These are phyloP conservation scores for Drosophila glabriapex DNA, from an alignment of 2,888 invertebrate species.

Conservation along the genomic window DNA sequence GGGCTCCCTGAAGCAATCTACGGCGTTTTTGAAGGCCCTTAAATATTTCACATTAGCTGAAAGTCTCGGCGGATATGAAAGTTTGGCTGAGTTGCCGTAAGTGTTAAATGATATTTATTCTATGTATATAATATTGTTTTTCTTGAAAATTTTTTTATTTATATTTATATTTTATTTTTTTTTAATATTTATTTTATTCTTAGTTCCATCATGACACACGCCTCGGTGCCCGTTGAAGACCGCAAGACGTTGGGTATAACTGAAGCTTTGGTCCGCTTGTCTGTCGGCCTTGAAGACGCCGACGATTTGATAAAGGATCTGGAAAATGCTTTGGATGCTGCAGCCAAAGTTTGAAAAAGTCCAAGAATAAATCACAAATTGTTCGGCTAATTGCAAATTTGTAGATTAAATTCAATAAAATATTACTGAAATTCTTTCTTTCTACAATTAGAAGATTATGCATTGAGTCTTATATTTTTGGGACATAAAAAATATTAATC, in stretches of 20 bases:
- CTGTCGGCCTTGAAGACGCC: conserved; percentile 95
- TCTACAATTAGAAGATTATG: not conserved
- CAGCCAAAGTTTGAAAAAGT: conserved; percentile 64
- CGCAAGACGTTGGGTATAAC: conserved; percentile 91
- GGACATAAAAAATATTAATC: not conserved
- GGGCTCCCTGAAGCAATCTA: conserved; percentile 90
- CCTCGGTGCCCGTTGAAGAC: conserved; percentile 92
- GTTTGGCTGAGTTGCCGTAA: conserved; percentile 97
- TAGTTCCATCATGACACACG: conserved; percentile 97
- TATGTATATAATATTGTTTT: not conserved
- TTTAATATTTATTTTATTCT: conserved; percentile 67
- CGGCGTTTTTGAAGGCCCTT: conserved; percentile 90
- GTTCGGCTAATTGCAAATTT: not conserved
- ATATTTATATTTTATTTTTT: conserved; percentile 36
- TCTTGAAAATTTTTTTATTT: not conserved
- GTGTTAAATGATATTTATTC: conserved; percentile 81
- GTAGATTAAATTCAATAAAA: not conserved
- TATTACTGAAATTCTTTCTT: not conserved
- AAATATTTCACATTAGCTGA: conserved; percentile 95
- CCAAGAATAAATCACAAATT: not conserved
- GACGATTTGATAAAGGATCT: conserved; percentile 95
- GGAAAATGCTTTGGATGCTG: conserved; percentile 90
- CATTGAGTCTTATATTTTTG: not conserved
- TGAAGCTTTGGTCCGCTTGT: conserved; percentile 93
- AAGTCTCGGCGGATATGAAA: conserved; percentile 98